Evolutionary conservation across 2,797 vertebrate species (phyloP), one percentile per base, ranked within the genome.

Genomic region (Coendou prehensilis): DNA sequence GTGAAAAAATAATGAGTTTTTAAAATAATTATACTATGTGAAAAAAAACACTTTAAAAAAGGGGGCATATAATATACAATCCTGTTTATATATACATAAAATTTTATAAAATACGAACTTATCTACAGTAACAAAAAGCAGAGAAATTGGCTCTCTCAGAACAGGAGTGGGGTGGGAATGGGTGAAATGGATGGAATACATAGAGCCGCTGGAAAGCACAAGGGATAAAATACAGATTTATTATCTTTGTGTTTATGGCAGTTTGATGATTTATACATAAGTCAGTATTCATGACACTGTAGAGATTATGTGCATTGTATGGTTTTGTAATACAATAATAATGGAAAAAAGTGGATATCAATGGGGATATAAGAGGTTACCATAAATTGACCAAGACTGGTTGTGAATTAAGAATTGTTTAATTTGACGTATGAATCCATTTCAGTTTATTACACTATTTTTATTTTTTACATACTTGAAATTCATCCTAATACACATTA

Each of bases 231-330:
- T 41, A 30, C 13, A 20, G 7, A 23, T 37, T 20, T 13, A 22
- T 79, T 79, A 11, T 28, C 56, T 56, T 71, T 4, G 9, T 41
- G 18, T 9, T 9, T 0, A 4, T 63, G 37, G 26, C 20, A 5
- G 7, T 28, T 17, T 45, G 26, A 93, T 8, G 3, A 23, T 33
- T 87, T 50, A 17, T 37, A 22, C 13, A 18, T 13, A 20, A n/a
- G 10, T 61, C 0, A 50, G 3, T 41, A 18, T 30, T 87, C 1
- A 57, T 45, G 26, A 73, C 10, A 63, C 20, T 30, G 15, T 45
- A 23, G 9, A 17, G 28, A 1, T 3, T 67, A 41, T 5, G 2
- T 26, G 0, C 4, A 41, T 67, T 37, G 1, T 3, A 22, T 18
- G 15, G 30, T 52, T 61, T 28, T 54, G 9, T 15, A 1, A 52